Evolutionary conservation across 2,113 vertebrate genomes (phyloP).

Genomic region (Marcusenius ussheri): DNA sequence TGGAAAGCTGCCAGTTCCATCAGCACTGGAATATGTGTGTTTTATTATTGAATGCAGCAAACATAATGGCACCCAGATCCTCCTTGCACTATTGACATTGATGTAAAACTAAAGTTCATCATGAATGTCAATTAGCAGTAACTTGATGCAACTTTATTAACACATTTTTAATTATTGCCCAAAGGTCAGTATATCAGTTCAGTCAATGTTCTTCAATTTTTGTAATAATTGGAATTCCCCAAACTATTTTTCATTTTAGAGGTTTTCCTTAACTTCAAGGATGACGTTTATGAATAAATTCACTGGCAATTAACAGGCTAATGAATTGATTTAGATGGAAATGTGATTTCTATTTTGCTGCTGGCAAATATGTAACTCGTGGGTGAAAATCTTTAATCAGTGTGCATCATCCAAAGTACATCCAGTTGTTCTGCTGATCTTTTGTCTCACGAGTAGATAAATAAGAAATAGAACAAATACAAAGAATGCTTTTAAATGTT

Average conservation of each 20-base stretch:
- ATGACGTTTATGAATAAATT: constrained; percentile 11
- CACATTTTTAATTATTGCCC: constrained; percentile 5
- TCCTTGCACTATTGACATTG: background rate
- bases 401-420: background rate
- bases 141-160: constrained; percentile 3
- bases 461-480: background rate
- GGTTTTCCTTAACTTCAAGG: background rate
- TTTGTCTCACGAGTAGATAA: background rate
- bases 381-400: background rate
- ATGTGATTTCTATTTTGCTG: constrained; percentile 4
- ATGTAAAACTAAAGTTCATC: background rate
- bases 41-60: background rate
- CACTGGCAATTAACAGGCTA: background rate
- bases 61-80: background rate
- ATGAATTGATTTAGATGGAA: constrained; percentile 11
- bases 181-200: background rate
- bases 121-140: background rate
- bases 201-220: constrained; percentile 16
- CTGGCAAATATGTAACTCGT: background rate
- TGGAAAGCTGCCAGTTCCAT: background rate
- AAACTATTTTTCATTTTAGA: constrained; percentile 2
- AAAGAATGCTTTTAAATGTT: background rate
- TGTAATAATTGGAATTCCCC: constrained; percentile 10
- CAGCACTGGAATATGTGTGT: background rate
- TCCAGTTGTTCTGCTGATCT: background rate